phyloP scores from a whole-genome alignment of 2,888 invertebrate genomes.

The Cheilosia grossa region DNA sequence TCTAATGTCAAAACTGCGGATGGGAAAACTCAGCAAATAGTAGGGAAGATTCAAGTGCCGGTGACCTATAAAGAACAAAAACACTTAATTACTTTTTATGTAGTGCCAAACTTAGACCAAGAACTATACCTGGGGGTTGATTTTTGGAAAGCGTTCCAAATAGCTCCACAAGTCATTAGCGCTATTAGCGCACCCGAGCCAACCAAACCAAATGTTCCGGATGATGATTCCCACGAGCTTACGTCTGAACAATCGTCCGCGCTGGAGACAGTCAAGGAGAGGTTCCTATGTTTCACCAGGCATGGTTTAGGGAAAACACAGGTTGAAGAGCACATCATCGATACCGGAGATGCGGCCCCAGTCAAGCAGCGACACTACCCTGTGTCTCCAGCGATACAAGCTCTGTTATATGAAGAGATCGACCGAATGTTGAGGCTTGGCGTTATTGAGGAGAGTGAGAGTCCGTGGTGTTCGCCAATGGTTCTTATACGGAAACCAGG shows the following conservation, averaged over 20 bases:
- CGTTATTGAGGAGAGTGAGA: constrained; percentile 68
- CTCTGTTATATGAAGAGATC: no score
- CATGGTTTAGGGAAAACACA: constrained; percentile 37
- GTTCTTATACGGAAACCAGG: constrained; percentile 76
- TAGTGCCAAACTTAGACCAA: background rate
- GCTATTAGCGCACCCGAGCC: no score
- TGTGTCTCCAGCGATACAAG: no score
- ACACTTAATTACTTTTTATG: background rate
- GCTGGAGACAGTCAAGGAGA: background rate
- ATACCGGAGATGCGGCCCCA: no score
- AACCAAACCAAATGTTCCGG: background rate
- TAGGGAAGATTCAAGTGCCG: background rate
- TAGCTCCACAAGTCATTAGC: no score
- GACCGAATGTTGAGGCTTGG: constrained; percentile 47
- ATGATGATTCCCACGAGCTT: background rate
- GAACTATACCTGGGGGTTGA: background rate
- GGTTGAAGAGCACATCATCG: no score
- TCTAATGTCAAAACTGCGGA: no score
- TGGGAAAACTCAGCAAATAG: background rate
- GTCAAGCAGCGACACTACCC: no score
- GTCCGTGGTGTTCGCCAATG: constrained; percentile 77
- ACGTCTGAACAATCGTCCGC: background rate
- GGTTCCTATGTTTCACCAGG: constrained; percentile 8
- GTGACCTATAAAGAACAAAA: background rate
- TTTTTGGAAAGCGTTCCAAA: background rate